phyloP scores from a whole-genome alignment of 2,113 vertebrate genomes.

The Daboia siamensis region DNA sequence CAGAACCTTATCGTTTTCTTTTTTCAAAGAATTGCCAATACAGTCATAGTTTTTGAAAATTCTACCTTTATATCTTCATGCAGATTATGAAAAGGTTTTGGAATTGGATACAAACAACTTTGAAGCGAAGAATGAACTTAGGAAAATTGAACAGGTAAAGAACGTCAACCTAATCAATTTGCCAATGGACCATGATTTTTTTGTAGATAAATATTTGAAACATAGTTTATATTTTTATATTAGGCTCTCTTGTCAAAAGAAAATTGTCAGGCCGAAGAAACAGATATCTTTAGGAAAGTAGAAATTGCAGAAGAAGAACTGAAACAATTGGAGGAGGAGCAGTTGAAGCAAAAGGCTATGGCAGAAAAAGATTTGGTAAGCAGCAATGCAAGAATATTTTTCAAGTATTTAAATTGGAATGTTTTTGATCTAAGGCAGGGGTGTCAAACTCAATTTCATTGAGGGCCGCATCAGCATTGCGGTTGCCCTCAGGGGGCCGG shows the following conservation, averaged over 20 bases:
- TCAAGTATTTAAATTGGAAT: background rate
- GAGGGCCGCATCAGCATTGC: too few relatives aligned
- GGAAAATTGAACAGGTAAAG: conserved; percentile 82
- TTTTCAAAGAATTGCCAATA: background rate
- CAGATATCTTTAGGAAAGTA: background rate
- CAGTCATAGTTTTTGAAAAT: background rate
- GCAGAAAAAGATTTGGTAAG: conserved; percentile 88
- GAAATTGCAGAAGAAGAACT: conserved; percentile 59
- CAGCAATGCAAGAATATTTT: background rate
- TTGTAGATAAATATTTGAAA: background rate
- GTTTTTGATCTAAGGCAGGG: background rate
- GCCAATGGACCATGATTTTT: background rate
- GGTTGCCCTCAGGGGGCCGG: too few relatives aligned
- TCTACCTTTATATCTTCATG: conserved; percentile 4
- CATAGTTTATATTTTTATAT: background rate
- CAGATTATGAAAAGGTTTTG: conserved; percentile 90
- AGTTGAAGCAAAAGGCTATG: conserved; percentile 84
- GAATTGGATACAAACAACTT: conserved; percentile 82
- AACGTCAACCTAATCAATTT: background rate
- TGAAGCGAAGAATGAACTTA: conserved; percentile 85
- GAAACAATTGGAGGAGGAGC: conserved; percentile 67
- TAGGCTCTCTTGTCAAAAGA: conserved; percentile 65
- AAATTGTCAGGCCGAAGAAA: conserved; percentile 37
- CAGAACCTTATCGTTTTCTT: background rate
- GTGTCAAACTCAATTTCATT: too few relatives aligned